These are phyloP conservation scores for Strigamia maritima DNA, from an alignment of 2,888 invertebrate genomes.

Conservation along the genomic window DNA sequence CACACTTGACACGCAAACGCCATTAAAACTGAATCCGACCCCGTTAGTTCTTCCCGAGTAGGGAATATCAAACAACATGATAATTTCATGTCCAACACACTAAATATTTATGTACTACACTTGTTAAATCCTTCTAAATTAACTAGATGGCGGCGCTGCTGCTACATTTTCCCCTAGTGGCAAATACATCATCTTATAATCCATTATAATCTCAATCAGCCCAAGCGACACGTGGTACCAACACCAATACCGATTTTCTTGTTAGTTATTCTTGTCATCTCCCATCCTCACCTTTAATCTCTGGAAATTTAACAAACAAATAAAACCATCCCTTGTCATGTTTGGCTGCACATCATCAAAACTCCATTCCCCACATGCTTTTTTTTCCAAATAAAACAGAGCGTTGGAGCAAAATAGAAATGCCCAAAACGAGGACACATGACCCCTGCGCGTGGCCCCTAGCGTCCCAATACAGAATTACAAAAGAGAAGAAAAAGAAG, in stretches of 20 bases:
- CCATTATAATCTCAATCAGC: too few relatives aligned
- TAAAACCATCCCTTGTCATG: background rate
- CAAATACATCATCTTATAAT: background rate
- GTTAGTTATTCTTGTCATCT: too few relatives aligned
- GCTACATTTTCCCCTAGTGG: too few relatives aligned
- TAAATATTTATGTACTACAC: constrained; percentile 10
- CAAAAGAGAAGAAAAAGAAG: background rate
- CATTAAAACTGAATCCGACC: constrained; percentile 26
- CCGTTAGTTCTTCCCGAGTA: background rate
- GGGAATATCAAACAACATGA: constrained; percentile 20
- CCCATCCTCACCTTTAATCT: too few relatives aligned
- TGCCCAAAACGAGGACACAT: background rate
- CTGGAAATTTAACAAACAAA: too few relatives aligned
- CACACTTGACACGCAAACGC: constrained; percentile 5
- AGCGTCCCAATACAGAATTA: constrained; percentile 11
- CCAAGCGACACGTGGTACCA: too few relatives aligned
- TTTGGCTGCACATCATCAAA: background rate
- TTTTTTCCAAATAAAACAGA: background rate
- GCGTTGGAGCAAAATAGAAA: background rate
- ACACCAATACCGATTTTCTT: background rate
- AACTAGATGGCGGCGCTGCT: background rate
- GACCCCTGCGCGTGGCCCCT: constrained; percentile 2
- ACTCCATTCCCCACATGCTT: background rate
- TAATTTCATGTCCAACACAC: constrained; percentile 8
- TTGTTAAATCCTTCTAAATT: constrained; percentile 2